Percentiles rank a stretch among this genome's conserved stretches.
phyloP scores from a whole-genome alignment of 2,113 vertebrate genomes.

The Coptodon bakossiorum region DNA sequence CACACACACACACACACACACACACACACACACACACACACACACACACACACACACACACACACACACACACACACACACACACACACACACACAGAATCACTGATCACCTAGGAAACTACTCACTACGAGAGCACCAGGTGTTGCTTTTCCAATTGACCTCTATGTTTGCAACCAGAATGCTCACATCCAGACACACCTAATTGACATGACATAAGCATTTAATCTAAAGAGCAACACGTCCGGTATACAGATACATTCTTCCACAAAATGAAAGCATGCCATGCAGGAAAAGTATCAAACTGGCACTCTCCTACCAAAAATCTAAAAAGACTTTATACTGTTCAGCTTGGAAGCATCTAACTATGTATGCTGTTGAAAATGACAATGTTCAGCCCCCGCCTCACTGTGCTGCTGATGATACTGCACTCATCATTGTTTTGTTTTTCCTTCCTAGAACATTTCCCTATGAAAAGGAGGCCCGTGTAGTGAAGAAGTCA shows the following conservation, averaged over 20 bases:
- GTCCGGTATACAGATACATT: background rate
- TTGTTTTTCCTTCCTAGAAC: background rate
- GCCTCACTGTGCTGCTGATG: background rate
- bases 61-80: background rate
- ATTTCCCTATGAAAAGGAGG: background rate
- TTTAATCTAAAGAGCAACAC: background rate
- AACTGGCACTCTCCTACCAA: background rate
- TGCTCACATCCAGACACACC: background rate
- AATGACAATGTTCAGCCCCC: constrained; percentile 1
- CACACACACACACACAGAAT: background rate
- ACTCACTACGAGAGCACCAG: background rate
- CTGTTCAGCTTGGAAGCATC: background rate
- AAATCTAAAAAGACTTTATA: background rate
- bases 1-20: background rate
- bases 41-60: background rate
- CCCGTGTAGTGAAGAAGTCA: background rate
- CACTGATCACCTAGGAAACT: constrained; percentile 39
- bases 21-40: background rate
- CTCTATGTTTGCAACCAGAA: background rate
- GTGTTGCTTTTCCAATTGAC: constrained; percentile 6
- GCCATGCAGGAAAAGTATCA: background rate
- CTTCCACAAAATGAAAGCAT: background rate
- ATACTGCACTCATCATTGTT: background rate
- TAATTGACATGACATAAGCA: background rate
- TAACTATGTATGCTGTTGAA: background rate